Evolutionary conservation across 2,113 vertebrate genomes (phyloP), one percentile per base, ranked within the genome.

Genomic region (Rhinolophus ferrumequinum): DNA sequence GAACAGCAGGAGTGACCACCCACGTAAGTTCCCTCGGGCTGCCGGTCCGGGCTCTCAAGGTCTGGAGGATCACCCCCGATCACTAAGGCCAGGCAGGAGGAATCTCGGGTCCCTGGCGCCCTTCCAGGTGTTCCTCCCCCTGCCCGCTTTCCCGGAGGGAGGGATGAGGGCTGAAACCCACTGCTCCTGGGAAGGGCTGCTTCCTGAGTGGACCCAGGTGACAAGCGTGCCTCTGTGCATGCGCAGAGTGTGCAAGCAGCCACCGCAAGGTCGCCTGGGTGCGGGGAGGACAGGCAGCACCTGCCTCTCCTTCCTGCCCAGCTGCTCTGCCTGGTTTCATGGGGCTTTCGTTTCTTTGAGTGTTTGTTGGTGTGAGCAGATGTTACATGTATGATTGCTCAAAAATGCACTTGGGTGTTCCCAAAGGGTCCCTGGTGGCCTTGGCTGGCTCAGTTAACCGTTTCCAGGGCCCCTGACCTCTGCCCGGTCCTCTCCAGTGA

Each of bases 1-100:
- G 99, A 99, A 33, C 99, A 99, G 98, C 99, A 99, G 89, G 98
- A 99, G 85, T 98, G 98, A 98, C 67, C 0, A 1, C 70, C 50
- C 52, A 1, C 0, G 96, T 94, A 73, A 73, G 92, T 60, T 3
- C 28, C 24, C 16, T 8, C 11, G 0, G 3, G 41, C 8, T 5
- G 0, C 18, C 28, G 6, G 7, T 3, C 58, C 6, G 60, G 41
- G 60, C 5, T 28, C 30, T 15, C 12, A 1, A 14, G 60, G 41
- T 47, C 2, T 3, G 44, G 30, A n/a, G 60, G 60, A 41, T 9
- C 6, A 22, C 58, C 28, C n/a, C 3, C 33, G 2, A 5, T 26
- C 19, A 3, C 35, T 9, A 2, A 10, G 24, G 24, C 22, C 24
- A 18, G 28, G 28, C 8, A 5, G 33, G 47, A 24, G 11, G 3